These are phyloP conservation scores for Exephanes ischioxanthus DNA, from an alignment of 2,888 invertebrate species.

Conservation along the genomic window DNA sequence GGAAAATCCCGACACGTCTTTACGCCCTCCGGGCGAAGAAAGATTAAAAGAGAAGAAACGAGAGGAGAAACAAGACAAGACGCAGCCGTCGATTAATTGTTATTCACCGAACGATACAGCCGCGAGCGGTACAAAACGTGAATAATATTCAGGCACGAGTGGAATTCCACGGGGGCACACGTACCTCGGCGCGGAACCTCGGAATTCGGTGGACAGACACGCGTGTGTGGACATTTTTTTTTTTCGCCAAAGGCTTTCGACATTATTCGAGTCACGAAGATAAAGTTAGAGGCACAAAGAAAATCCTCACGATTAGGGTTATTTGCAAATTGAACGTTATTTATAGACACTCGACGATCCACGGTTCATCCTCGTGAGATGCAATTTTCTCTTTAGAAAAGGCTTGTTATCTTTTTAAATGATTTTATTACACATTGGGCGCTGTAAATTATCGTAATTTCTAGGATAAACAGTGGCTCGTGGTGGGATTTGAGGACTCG, in stretches of 20 bases:
- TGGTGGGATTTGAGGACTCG: neutral
- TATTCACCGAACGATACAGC: slow-evolving; percentile 59
- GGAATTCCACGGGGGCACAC: slow-evolving; percentile 56
- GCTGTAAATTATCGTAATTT: neutral
- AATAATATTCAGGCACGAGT: slow-evolving; percentile 50
- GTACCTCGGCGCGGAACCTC: slow-evolving; percentile 16
- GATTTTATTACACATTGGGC: neutral
- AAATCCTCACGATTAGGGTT: neutral
- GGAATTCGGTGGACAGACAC: slow-evolving; percentile 37
- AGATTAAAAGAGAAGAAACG: slow-evolving; percentile 11
- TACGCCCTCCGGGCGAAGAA: neutral
- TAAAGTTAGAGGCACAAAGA: neutral
- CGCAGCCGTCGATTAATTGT: slow-evolving; percentile 62
- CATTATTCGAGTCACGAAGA: neutral
- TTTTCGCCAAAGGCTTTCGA: neutral
- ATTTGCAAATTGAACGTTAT: neutral
- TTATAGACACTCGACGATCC: neutral
- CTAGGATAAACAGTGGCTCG: neutral
- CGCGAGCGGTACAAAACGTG: slow-evolving; percentile 21
- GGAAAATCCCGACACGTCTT: slow-evolving; percentile 50
- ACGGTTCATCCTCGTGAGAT: neutral
- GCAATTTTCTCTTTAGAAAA: neutral
- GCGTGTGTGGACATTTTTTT: neutral
- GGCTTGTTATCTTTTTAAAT: neutral
- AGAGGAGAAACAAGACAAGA: slow-evolving; percentile 34